Conservation (phyloP, 2,113 vertebrate species). For the Paraplagusia blochii region DNA sequence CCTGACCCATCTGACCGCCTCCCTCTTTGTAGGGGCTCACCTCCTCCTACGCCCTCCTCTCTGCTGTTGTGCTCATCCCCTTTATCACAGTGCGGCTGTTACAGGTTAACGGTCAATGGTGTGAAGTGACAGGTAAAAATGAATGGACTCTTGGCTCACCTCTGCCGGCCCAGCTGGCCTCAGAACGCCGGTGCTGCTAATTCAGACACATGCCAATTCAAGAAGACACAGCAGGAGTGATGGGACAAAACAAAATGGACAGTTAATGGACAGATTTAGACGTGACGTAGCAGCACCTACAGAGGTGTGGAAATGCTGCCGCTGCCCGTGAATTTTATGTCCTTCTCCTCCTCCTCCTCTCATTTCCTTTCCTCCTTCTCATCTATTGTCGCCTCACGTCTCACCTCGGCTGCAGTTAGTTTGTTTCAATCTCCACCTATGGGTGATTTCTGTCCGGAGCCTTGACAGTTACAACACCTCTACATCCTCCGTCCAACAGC, state of each 20-base stretch:
- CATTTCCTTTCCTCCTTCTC: no score
- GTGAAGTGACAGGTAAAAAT: slow-evolving; percentile 36
- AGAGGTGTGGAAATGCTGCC: background rate
- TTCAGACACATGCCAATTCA: slow-evolving; percentile 37
- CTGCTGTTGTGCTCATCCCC: background rate
- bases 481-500: slow-evolving; percentile 17
- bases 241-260: slow-evolving; percentile 47
- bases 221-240: slow-evolving; percentile 42
- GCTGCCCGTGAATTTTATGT: no score
- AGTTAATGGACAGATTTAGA: slow-evolving; percentile 15
- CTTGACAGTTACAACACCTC: slow-evolving; percentile 41
- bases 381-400: background rate
- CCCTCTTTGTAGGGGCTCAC: background rate
- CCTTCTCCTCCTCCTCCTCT: no score
- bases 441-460: slow-evolving; percentile 33
- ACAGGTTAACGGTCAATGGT: slow-evolving; percentile 11
- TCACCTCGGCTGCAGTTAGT: slow-evolving; percentile 25
- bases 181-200: slow-evolving; percentile 43
- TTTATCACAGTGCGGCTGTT: slow-evolving; percentile 7
- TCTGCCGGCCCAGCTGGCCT: slow-evolving; percentile 13
- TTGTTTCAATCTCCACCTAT: slow-evolving; percentile 44
- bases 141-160: slow-evolving; percentile 21
- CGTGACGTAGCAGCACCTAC: background rate
- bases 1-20: slow-evolving; percentile 6
- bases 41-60: background rate